Base-by-base conservation (phyloP, 1,140 invertebrate genomes). In the Paraescarpia echinospica region DNA sequence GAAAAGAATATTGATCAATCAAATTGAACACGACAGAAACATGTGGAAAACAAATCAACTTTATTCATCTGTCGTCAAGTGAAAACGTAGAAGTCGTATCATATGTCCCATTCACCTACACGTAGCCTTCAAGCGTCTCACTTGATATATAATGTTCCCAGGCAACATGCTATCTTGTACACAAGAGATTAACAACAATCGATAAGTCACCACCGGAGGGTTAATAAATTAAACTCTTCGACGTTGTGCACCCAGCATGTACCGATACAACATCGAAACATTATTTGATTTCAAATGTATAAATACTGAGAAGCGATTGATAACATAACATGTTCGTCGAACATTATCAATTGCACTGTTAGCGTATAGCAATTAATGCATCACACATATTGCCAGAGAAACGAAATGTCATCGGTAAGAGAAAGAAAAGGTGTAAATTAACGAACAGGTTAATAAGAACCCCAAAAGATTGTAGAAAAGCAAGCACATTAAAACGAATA, bases 31-130 rank as follows among this genome's bases (percentile, higher is more conserved):
- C 59, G 22, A 77, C 27, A 77, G 2, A 77, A 77, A 77, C 59
- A 27, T 77, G n/a, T n/a, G n/a, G n/a, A 77, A 77, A 77, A 77
- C 59, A 77, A 77, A 77, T 77, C 59, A 77, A 77, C 59, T 77
- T 77, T 77, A 77, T 77, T 77, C 59, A 77, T 31, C 59, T 77
- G 59, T 14, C 59, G 59, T 77, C 12, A 77, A 77, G 22, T 77
- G 22, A 27, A 77, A 77, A 77, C 59, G 4, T 77, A 18, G 18
- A 77, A 77, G 22, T 77, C 59, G 22, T 22, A 77, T 18, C 12
- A 77, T 77, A 0, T 77, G 59, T 27, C 22, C 59, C 59, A 77
- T 77, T 77, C 59, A 77, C 14, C 59, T 27, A 77, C 59, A 77
- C 9, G 27, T 77, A 77, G 22, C 59, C 59, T 27, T 77, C 59